Evolutionary conservation across 2,888 invertebrate genomes (phyloP).

Genomic region (Melikaiella ostensackeni): DNA sequence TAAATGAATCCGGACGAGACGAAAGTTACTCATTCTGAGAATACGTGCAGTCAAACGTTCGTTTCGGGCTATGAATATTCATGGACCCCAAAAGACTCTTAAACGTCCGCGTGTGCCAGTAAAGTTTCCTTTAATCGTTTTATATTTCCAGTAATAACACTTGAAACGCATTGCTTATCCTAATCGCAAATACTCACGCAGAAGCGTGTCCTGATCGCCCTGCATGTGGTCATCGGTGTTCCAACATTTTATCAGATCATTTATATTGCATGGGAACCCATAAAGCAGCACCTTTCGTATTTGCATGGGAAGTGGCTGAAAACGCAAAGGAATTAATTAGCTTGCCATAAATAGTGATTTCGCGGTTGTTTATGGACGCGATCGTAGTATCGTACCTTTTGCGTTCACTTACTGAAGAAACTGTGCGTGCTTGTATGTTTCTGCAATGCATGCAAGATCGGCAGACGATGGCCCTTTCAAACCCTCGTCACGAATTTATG

Average conservation of each 20-base stretch:
- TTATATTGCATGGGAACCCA: constrained; percentile 67
- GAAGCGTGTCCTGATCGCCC: constrained; percentile 48
- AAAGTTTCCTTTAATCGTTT: constrained; percentile 31
- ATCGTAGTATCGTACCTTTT: constrained; percentile 22
- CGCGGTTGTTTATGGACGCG: constrained; percentile 56
- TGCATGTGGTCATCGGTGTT: constrained; percentile 57
- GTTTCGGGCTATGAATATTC: constrained; percentile 68
- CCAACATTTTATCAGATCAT: constrained; percentile 72
- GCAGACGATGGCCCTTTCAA: constrained; percentile 40
- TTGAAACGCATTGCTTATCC: constrained; percentile 44
- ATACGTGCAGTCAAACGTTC: constrained; percentile 54
- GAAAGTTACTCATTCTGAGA: constrained; percentile 61
- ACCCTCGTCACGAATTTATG: constrained; percentile 47
- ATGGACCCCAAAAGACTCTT: constrained; percentile 58
- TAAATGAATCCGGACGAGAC: constrained; percentile 39
- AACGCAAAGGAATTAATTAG: constrained; percentile 71
- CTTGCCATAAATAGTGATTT: constrained; percentile 62
- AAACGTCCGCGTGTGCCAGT: constrained; percentile 33
- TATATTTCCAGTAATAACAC: constrained; percentile 31
- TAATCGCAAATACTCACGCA: constrained; percentile 54
- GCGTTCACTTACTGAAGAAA: constrained; percentile 3
- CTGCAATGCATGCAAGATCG: constrained; percentile 27
- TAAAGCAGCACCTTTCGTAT: constrained; percentile 63
- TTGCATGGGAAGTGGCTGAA: constrained; percentile 69
- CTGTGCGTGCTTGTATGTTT: constrained; percentile 22